phyloP scores from a whole-genome alignment of 1,140 invertebrate genomes.

The Thaumatotibia leucotreta region DNA sequence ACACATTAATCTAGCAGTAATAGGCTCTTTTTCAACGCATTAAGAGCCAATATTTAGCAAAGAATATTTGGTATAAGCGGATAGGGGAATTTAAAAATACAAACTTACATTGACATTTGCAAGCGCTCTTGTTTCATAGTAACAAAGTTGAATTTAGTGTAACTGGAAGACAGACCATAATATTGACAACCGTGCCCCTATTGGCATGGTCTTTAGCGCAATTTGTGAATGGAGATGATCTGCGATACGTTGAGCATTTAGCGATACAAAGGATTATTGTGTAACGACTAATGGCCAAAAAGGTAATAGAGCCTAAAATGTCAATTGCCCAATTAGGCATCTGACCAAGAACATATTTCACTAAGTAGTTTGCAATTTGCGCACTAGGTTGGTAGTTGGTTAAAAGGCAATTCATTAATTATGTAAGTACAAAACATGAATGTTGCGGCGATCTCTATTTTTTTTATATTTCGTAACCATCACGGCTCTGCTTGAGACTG shows the following conservation, averaged over 20 bases:
- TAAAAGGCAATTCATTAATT: too few relatives aligned
- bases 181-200: not conserved
- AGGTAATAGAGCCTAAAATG: not conserved
- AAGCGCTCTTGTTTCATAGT: not conserved
- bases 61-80: not conserved
- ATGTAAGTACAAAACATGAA: too few relatives aligned
- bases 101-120: not conserved
- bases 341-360: not conserved
- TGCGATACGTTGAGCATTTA: constrained; percentile 5
- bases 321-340: not conserved
- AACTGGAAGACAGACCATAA: not conserved
- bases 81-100: not conserved
- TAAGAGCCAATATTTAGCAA: not conserved
- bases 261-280: not conserved
- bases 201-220: constrained; percentile 1
- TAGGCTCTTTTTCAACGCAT: not conserved
- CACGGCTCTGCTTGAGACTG: too few relatives aligned
- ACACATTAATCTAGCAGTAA: not conserved
- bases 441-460: too few relatives aligned
- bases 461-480: too few relatives aligned
- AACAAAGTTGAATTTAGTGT: not conserved
- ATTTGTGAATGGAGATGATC: constrained; percentile 14
- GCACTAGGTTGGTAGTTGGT: too few relatives aligned
- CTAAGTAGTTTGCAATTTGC: not conserved
- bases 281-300: not conserved